Evolutionary conservation across 2,797 vertebrate genomes (phyloP).

Genomic region (Siniperca undulata): DNA sequence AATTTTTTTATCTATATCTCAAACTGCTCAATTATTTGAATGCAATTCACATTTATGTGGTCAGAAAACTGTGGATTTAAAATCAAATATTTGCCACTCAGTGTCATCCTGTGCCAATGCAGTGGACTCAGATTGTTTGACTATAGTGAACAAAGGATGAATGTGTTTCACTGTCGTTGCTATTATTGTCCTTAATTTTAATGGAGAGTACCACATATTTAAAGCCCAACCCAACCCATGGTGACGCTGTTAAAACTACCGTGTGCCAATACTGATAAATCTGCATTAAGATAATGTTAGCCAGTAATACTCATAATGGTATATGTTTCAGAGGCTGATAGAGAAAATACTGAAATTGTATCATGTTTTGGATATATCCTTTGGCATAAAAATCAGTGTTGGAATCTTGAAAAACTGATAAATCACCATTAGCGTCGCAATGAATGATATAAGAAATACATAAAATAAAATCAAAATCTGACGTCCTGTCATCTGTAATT

Average conservation of each 20-base stretch:
- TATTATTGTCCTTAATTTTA: background rate
- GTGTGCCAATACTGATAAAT: background rate
- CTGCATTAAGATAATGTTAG: background rate
- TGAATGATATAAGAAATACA: background rate
- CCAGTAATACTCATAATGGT: background rate
- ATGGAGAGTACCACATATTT: background rate
- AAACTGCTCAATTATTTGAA: background rate
- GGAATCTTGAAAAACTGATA: background rate
- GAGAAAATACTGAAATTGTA: background rate
- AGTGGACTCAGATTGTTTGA: background rate
- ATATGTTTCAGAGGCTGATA: background rate
- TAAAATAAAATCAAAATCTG: background rate
- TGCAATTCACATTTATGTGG: background rate
- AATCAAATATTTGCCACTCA: background rate
- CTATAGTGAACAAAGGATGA: background rate
- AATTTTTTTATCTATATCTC: background rate
- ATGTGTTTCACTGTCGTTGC: background rate
- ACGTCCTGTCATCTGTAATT: background rate
- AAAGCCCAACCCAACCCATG: background rate
- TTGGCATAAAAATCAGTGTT: background rate
- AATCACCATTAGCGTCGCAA: background rate
- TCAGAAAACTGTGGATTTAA: background rate
- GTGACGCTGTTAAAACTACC: background rate
- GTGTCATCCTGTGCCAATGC: background rate
- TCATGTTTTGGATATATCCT: background rate